Percentiles rank a stretch among this genome's conserved stretches.
phyloP scores from a whole-genome alignment of 2,888 invertebrate genomes.

The Lycia hirtaria region DNA sequence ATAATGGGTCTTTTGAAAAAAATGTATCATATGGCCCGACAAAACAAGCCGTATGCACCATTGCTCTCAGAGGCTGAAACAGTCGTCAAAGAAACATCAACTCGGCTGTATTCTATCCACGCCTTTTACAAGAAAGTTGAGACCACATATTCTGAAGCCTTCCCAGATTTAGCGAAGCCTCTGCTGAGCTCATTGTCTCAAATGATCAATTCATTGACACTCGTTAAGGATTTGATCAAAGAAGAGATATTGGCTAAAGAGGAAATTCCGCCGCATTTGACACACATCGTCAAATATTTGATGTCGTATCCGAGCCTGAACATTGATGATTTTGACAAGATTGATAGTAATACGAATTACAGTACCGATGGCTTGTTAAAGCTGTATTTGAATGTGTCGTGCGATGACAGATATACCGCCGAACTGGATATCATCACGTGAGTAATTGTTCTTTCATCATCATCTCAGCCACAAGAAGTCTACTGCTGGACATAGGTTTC shows the following conservation, averaged over 20 bases:
- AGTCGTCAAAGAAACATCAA: conserved; percentile 71
- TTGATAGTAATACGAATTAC: background rate
- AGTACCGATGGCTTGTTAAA: conserved; percentile 16
- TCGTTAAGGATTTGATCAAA: conserved; percentile 81
- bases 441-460: conserved; percentile 46
- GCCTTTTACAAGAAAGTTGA: conserved; percentile 85
- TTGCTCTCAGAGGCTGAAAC: conserved; percentile 54
- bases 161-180: conserved; percentile 92
- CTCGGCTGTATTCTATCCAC: conserved; percentile 83
- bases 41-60: conserved; percentile 43
- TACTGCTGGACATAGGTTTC: too few relatives aligned
- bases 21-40: conserved; percentile 50
- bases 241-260: conserved; percentile 69
- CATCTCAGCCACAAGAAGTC: background rate
- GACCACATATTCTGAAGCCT: conserved; percentile 86
- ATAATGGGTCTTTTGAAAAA: conserved; percentile 53
- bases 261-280: conserved; percentile 59
- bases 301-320: conserved; percentile 80
- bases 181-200: conserved; percentile 88
- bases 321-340: conserved; percentile 11
- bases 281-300: conserved; percentile 70
- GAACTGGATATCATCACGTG: conserved; percentile 81
- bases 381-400: conserved; percentile 29
- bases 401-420: conserved; percentile 50
- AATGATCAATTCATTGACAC: conserved; percentile 87